These are phyloP conservation scores for Pithys albifrons DNA, from an alignment of 2,113 vertebrate genomes.

Conservation along the genomic window DNA sequence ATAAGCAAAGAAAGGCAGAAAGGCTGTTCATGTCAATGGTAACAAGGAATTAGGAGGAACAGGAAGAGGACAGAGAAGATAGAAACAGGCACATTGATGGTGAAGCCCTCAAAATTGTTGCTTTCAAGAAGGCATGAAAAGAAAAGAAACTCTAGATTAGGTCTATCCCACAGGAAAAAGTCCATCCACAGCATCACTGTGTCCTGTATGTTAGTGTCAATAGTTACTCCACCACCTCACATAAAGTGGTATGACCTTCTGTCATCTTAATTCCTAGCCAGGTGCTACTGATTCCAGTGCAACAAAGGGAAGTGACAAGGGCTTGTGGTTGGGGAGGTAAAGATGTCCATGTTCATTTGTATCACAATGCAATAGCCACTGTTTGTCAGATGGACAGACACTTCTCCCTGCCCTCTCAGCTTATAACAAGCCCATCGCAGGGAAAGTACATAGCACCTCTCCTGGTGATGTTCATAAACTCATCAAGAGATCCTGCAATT, in stretches of 20 bases:
- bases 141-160: neutral
- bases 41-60: neutral
- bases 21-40: neutral
- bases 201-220: neutral
- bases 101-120: neutral
- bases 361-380: neutral
- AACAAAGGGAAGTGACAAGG: neutral
- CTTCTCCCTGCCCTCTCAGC: neutral
- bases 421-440: neutral
- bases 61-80: neutral
- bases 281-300: neutral
- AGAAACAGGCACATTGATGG: neutral
- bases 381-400: neutral
- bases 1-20: neutral
- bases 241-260: neutral
- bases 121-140: neutral
- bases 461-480: rapidly evolving
- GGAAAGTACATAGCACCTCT: neutral
- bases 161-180: neutral
- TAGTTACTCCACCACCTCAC: neutral
- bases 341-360: neutral
- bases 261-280: neutral
- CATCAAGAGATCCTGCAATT: neutral
- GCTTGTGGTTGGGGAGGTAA: neutral
- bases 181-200: neutral